Base-by-base conservation (phyloP, 2,888 invertebrate species). In the Muschampia plurimacula region DNA sequence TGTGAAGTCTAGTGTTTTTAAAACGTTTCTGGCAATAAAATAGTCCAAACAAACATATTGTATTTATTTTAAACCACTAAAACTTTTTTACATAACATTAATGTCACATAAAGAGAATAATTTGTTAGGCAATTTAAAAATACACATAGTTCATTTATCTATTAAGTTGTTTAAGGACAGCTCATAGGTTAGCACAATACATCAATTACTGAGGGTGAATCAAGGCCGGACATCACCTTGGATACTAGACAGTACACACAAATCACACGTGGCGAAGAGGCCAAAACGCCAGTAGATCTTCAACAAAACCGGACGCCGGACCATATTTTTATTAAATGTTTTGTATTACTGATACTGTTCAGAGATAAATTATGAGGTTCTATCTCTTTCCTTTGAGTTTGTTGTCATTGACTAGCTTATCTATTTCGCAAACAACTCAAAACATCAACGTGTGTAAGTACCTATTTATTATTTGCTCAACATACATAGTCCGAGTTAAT, bases 361-460 rank as follows among this genome's bases (percentile, higher is more conserved):
- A 36, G 3, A 69, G 67, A 75, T 46, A 86, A 85, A 57, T 9
- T 22, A 57, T 57, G 84, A 80, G 76, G 76, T 62, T 75, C 55
- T 60, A 82, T 71, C 74, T 81, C 36, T 74, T 76, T n/a, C 63
- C 86, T 74, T 74, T 87, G 52, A 65, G 81, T 57, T 32, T 82
- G 36, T 79, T 86, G 72, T 82, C 81, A 73, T 81, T 84, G 12
- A 73, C 87, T 76, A 74, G 77, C 57, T 74, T 77, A 71, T 77
- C 82, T 49, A 74, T 84, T 72, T 87, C 90, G 41, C 96, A 96
- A 89, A 96, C 96, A 0, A 96, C 96, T 72, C 96, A 96, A 87
- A 96, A 96, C 85, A 96, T 96, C 75, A 96, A 96, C 84, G 96
- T 96, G 82, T 94, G 96, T 96, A 95, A 96, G 96, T 96, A 77